These are phyloP conservation scores for Melanostoma scalare DNA, from an alignment of 2,888 invertebrate genomes.

Conservation along the genomic window DNA sequence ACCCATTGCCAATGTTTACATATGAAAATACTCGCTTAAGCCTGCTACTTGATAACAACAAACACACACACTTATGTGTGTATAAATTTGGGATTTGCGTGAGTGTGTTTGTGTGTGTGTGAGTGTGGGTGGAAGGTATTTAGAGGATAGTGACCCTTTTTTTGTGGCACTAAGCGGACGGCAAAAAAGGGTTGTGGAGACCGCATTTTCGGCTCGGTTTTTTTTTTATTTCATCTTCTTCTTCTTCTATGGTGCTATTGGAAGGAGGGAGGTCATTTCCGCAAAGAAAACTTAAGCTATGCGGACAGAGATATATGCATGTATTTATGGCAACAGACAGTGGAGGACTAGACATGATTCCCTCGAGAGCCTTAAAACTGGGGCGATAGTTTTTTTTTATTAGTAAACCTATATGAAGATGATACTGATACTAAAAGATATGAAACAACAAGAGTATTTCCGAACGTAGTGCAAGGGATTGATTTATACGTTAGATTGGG, in stretches of 20 bases:
- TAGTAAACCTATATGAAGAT: no score
- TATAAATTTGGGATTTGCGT: not conserved
- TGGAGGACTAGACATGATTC: conserved; percentile 32
- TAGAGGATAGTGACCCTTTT: conserved; percentile 72
- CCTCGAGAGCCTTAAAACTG: not conserved
- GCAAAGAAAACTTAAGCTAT: conserved; percentile 68
- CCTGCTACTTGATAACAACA: conserved; percentile 58
- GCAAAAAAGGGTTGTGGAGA: conserved; percentile 69
- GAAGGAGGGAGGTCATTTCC: conserved; percentile 60
- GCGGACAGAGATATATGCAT: conserved; percentile 61
- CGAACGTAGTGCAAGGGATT: no score
- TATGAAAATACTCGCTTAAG: conserved; percentile 71
- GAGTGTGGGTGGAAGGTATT: conserved; percentile 55
- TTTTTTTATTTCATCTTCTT: conserved; percentile 18
- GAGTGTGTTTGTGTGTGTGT: conserved; percentile 22
- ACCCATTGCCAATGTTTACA: conserved; percentile 67
- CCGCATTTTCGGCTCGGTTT: conserved; percentile 18
- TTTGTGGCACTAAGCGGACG: conserved; percentile 68
- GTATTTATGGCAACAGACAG: conserved; percentile 38
- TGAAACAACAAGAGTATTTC: no score
- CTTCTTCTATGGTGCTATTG: conserved; percentile 44
- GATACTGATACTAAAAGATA: no score
- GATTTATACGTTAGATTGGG: no score
- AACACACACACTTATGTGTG: conserved; percentile 12
- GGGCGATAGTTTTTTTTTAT: no score